These are phyloP conservation scores for Rhinichthys klamathensis DNA, from an alignment of 2,113 vertebrate genomes.

Conservation along the genomic window DNA sequence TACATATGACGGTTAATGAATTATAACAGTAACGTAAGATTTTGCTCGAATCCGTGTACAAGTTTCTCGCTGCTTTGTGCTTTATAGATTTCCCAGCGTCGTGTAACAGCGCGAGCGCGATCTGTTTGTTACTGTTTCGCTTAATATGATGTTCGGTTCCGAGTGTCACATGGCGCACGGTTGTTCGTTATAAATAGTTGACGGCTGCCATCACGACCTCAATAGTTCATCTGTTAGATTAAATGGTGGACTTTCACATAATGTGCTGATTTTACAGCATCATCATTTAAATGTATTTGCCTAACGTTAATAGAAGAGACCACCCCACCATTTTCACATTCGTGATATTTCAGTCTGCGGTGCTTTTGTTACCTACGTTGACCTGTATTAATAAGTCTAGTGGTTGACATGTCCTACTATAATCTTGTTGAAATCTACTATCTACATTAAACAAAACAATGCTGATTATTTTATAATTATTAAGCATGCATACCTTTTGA, in stretches of 20 bases:
- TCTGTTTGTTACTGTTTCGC: not conserved
- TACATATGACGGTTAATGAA: not conserved
- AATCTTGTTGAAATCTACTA: not conserved
- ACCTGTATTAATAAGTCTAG: not conserved
- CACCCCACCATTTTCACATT: not conserved
- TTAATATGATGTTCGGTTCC: not conserved
- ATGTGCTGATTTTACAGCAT: not conserved
- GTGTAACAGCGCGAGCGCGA: not conserved
- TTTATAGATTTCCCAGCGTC: not conserved
- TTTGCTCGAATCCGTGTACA: not conserved
- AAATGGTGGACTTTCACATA: not conserved
- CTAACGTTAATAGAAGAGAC: not conserved
- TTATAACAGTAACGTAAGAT: not conserved
- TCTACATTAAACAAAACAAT: not conserved
- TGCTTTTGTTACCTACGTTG: not conserved
- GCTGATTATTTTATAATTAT: not conserved
- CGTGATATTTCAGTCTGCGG: not conserved
- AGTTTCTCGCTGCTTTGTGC: not conserved
- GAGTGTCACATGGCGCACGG: not conserved
- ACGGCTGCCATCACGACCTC: not conserved
- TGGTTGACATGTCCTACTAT: not conserved
- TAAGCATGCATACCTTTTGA: not conserved
- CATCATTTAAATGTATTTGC: not conserved
- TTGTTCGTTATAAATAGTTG: not conserved
- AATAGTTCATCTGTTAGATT: not conserved